Percentiles rank a stretch among this genome's conserved stretches.
Evolutionary conservation across 1,140 invertebrate species (phyloP).

Genomic region (Probaryconus sp.): DNA sequence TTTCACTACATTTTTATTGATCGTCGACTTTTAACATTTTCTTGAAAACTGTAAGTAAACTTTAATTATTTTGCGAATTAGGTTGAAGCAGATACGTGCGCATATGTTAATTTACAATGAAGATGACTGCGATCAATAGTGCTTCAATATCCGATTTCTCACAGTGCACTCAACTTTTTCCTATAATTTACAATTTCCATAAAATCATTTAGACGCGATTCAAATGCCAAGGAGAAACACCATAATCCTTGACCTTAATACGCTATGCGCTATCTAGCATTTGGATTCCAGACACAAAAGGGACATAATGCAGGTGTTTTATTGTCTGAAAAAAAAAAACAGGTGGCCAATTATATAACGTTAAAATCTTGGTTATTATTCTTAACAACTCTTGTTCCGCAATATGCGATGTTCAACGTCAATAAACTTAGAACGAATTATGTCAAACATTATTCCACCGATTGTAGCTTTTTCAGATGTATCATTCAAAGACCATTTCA

Average conservation of each 20-base stretch:
- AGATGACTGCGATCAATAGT: background rate
- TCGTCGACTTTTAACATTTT: background rate
- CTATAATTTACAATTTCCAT: background rate
- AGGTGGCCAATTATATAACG: conserved; percentile 11
- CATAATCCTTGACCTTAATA: conserved; percentile 63
- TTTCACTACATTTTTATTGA: background rate
- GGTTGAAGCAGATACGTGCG: too few relatives aligned
- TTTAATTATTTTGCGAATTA: too few relatives aligned
- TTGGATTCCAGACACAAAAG: conserved; percentile 50
- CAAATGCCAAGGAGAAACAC: conserved; percentile 55
- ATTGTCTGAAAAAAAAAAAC: conserved; percentile 17
- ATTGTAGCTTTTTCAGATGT: too few relatives aligned
- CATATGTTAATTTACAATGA: too few relatives aligned
- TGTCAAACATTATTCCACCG: background rate
- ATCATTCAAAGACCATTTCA: too few relatives aligned
- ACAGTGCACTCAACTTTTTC: background rate
- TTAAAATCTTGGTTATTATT: conserved; percentile 16
- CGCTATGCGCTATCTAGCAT: conserved; percentile 45
- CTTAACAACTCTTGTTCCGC: conserved; percentile 6
- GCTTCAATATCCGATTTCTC: background rate
- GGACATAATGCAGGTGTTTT: conserved; percentile 29
- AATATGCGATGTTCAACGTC: background rate
- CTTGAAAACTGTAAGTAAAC: too few relatives aligned
- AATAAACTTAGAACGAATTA: background rate
- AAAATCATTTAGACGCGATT: conserved; percentile 45